Conservation (phyloP, 2,888 invertebrate species). For the Eupelmus urozonus region DNA sequence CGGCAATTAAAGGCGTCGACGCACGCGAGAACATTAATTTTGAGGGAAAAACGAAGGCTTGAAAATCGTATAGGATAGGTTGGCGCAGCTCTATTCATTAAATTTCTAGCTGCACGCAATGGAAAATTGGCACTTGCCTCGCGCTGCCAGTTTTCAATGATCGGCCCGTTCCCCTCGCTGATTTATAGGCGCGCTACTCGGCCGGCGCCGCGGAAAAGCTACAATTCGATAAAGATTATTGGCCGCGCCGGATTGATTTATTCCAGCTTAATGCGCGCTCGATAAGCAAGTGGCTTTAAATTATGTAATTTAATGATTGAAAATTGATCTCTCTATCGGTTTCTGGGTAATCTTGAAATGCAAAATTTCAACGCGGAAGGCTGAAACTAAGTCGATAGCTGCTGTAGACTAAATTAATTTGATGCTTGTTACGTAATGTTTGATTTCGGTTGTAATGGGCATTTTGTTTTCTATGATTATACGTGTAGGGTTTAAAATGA, state of each 20-base stretch:
- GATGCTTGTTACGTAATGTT: too few relatives aligned
- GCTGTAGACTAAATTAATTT: too few relatives aligned
- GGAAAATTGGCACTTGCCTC: neutral
- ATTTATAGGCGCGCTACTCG: slow-evolving; percentile 12
- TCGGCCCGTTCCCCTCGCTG: neutral
- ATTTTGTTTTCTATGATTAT: too few relatives aligned
- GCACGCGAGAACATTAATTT: too few relatives aligned
- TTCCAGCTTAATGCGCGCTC: slow-evolving; percentile 21
- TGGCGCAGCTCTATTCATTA: too few relatives aligned
- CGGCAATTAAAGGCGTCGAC: too few relatives aligned
- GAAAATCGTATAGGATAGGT: too few relatives aligned
- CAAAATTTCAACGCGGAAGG: too few relatives aligned
- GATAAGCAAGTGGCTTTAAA: slow-evolving; percentile 29
- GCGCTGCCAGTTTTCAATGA: neutral
- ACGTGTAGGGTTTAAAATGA: too few relatives aligned
- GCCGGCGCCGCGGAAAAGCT: slow-evolving; percentile 26
- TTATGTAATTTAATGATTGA: slow-evolving; percentile 19
- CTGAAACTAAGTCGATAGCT: too few relatives aligned
- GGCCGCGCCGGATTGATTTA: slow-evolving; percentile 9
- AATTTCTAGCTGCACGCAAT: neutral
- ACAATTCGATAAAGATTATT: slow-evolving; percentile 21
- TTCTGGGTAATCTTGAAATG: neutral
- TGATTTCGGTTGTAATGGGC: too few relatives aligned
- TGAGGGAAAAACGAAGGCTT: too few relatives aligned
- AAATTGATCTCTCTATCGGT: slow-evolving; percentile 18